Conservation (phyloP, 2,888 invertebrate species). For the Allygus modestus region DNA sequence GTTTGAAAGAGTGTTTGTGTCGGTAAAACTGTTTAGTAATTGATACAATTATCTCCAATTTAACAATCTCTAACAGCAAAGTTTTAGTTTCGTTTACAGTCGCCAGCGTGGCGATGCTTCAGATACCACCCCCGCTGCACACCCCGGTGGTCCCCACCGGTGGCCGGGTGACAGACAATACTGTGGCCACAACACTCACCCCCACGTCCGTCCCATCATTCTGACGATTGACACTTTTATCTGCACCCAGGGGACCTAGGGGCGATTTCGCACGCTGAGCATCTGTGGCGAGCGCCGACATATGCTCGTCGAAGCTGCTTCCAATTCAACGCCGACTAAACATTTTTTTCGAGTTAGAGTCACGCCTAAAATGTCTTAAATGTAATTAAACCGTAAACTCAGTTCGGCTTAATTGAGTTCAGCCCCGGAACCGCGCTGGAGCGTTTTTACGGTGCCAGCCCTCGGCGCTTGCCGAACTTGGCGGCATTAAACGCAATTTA, state of each 20-base stretch:
- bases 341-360: conserved; percentile 53
- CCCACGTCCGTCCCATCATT: not conserved
- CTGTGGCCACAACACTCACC: conserved; percentile 32
- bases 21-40: no score
- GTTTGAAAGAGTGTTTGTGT: no score
- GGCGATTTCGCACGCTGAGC: conserved; percentile 35
- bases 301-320: not conserved
- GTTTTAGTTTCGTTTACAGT: no score
- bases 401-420: conserved; percentile 45
- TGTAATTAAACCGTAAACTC: conserved; percentile 52
- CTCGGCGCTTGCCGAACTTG: conserved; percentile 28
- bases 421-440: not conserved
- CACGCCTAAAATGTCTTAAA: conserved; percentile 34
- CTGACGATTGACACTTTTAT: conserved; percentile 35
- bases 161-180: not conserved
- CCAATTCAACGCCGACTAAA: conserved; percentile 24
- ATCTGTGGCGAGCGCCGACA: conserved; percentile 30
- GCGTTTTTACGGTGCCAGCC: conserved; percentile 36
- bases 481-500: conserved; percentile 47
- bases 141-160: not conserved
- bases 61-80: no score
- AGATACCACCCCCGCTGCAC: not conserved
- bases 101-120: not conserved
- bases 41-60: no score
- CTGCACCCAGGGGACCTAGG: not conserved